Conservation (phyloP, 2,797 vertebrate genomes). For the Hydrophis major region DNA sequence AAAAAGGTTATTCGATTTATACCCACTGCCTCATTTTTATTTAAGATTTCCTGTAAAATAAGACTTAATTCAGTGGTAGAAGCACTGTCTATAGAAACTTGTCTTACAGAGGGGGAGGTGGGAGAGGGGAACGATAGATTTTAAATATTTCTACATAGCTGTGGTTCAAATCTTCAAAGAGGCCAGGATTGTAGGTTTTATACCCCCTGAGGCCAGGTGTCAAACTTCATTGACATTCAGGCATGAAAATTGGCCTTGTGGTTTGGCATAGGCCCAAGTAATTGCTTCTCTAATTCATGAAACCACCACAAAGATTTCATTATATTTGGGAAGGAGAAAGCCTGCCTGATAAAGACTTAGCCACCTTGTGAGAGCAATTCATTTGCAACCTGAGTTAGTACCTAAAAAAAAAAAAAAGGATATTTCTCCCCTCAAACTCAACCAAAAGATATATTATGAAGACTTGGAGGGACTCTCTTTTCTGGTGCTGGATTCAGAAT, state of each 20-base stretch:
- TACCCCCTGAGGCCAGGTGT: neutral
- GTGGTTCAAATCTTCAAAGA: neutral
- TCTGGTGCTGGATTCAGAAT: neutral
- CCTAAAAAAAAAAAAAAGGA: neutral
- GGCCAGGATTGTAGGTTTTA: neutral
- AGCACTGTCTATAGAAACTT: neutral
- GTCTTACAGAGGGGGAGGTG: neutral
- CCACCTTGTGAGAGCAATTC: neutral
- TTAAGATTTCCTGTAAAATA: slow-evolving; percentile 17
- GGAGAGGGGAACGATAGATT: neutral
- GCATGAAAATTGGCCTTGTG: neutral
- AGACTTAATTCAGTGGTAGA: neutral
- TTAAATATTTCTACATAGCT: slow-evolving; percentile 9
- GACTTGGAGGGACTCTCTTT: neutral
- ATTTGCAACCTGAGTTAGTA: neutral
- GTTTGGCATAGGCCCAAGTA: neutral
- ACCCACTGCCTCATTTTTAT: neutral
- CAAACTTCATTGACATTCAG: neutral
- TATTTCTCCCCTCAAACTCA: neutral
- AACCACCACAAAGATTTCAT: neutral
- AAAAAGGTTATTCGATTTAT: neutral
- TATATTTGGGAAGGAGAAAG: neutral
- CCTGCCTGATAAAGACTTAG: neutral
- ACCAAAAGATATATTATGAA: neutral
- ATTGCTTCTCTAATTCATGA: neutral